Evolutionary conservation across 2,888 invertebrate species (phyloP).

Genomic region (Leuctra nigra): DNA sequence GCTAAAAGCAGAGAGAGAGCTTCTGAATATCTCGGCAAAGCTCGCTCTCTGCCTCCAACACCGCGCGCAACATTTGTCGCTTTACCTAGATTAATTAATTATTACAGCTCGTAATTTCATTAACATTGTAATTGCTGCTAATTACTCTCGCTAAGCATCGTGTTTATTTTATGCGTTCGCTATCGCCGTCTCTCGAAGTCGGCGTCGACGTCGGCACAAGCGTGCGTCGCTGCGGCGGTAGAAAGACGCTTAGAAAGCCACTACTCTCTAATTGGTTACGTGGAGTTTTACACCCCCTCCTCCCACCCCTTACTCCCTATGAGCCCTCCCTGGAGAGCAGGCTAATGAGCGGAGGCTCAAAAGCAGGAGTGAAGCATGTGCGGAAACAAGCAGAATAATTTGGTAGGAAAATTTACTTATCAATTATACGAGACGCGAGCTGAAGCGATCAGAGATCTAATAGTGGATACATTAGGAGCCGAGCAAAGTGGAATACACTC

Average conservation of each 20-base stretch:
- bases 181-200: neutral
- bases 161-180: constrained; percentile 29
- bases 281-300: constrained; percentile 24
- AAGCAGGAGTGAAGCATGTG: constrained; percentile 11
- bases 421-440: constrained; percentile 12
- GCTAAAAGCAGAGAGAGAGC: no score
- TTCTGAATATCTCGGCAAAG: no score
- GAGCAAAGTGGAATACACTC: neutral
- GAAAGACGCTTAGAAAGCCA: constrained; percentile 23
- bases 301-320: constrained; percentile 7
- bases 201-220: no score
- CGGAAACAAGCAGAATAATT: constrained; percentile 13
- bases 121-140: constrained; percentile 31
- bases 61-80: constrained; percentile 24
- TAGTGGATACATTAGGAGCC: constrained; percentile 2
- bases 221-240: constrained; percentile 10
- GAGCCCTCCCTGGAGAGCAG: constrained; percentile 1
- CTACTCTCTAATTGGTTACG: constrained; percentile 27
- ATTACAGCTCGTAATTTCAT: constrained; percentile 31
- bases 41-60: neutral
- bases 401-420: constrained; percentile 13
- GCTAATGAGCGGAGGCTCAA: constrained; percentile 12
- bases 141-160: constrained; percentile 29
- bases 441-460: neutral
- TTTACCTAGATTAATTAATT: constrained; percentile 28